Percentiles rank a stretch among this genome's conserved stretches.
phyloP scores from a whole-genome alignment of 1,140 invertebrate species.

The Ooceraea biroi region DNA sequence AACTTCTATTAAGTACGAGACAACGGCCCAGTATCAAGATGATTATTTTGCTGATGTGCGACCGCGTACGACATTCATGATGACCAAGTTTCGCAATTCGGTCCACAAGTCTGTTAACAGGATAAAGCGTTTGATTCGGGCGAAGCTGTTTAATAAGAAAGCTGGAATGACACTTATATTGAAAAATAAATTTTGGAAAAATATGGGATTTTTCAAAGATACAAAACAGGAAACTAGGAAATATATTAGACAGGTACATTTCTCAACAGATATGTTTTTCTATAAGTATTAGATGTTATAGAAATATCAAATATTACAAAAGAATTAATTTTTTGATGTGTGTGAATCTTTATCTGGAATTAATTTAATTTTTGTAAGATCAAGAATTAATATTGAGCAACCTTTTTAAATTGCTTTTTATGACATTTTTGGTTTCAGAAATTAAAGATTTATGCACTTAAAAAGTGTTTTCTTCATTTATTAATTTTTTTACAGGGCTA shows the following conservation, averaged over 20 bases:
- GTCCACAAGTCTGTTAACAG: constrained; percentile 50
- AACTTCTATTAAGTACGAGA: constrained; percentile 18
- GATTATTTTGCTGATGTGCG: neutral
- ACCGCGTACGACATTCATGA: neutral
- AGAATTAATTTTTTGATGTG: too few species aligned
- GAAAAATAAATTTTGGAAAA: constrained; percentile 40
- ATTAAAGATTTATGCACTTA: neutral
- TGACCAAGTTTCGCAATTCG: constrained; percentile 27
- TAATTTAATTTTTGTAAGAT: too few species aligned
- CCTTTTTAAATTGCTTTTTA: neutral
- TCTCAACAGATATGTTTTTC: neutral
- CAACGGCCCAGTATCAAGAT: neutral
- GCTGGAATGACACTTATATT: constrained; percentile 10
- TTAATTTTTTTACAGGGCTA: constrained; percentile 1
- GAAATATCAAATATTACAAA: too few species aligned
- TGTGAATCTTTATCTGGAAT: too few species aligned
- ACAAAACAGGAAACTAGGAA: constrained; percentile 1
- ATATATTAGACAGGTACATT: neutral
- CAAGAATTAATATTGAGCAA: too few species aligned
- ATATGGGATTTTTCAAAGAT: constrained; percentile 11
- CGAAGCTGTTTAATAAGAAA: constrained; percentile 58
- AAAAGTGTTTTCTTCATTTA: neutral
- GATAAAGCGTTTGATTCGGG: constrained; percentile 67
- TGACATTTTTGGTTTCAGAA: neutral
- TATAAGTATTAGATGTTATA: neutral